Percentiles rank a stretch among this genome's conserved stretches.
Evolutionary conservation across 2,797 vertebrate species (phyloP).

Genomic region (Sebastes iracundus): DNA sequence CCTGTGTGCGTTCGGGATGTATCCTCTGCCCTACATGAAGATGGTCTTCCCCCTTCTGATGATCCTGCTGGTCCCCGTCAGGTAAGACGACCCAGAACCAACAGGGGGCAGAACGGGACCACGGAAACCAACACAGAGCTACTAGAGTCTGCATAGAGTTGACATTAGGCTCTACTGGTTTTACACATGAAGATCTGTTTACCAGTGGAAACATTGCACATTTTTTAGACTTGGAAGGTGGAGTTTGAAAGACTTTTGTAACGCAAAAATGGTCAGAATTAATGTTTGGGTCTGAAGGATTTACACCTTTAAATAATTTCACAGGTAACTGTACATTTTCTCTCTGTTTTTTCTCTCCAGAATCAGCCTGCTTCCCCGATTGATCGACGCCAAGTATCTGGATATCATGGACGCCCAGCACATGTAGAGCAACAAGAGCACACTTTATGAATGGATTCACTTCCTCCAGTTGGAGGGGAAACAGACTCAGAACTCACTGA

Average conservation of each 20-base stretch:
- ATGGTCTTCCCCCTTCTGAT: slow-evolving; percentile 97
- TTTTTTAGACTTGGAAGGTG: background rate
- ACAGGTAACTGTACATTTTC: background rate
- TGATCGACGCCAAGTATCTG: slow-evolving; percentile 93
- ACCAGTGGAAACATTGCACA: background rate
- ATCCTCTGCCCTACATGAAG: slow-evolving; percentile 94
- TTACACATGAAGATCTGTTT: background rate
- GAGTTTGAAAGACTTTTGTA: background rate
- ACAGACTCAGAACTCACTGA: slow-evolving; percentile 11
- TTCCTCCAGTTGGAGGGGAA: slow-evolving; percentile 21
- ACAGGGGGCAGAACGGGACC: slow-evolving; percentile 28
- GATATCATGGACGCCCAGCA: slow-evolving; percentile 93
- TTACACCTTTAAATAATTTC: background rate
- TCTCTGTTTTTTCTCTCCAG: slow-evolving; percentile 72
- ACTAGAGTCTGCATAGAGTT: background rate
- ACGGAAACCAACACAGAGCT: background rate
- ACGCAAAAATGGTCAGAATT: background rate
- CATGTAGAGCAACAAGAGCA: slow-evolving; percentile 57
- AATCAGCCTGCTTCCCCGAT: slow-evolving; percentile 88
- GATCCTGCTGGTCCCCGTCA: slow-evolving; percentile 93
- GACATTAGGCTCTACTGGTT: background rate
- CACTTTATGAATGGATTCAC: background rate
- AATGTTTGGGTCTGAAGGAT: background rate
- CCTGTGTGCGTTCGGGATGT: slow-evolving; percentile 93
- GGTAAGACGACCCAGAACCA: slow-evolving; percentile 77